Evolutionary conservation across 2,888 invertebrate genomes (phyloP).

Genomic region (Leptinotarsa haldemani): DNA sequence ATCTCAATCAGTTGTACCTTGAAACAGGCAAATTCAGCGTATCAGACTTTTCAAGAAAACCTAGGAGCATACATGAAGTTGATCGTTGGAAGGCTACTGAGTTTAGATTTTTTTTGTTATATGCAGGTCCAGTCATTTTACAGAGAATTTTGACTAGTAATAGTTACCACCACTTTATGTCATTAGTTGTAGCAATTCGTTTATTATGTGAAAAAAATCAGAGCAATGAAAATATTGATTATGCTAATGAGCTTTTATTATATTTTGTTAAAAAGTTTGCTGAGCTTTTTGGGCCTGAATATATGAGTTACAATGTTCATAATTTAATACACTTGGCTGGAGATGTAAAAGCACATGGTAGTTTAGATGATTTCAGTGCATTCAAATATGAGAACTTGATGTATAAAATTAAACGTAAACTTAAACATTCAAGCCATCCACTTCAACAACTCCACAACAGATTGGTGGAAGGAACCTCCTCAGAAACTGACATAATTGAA

Average conservation of each 20-base stretch:
- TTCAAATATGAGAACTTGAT: slow-evolving; percentile 27
- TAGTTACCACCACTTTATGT: slow-evolving; percentile 27
- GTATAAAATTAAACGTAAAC: slow-evolving; percentile 29
- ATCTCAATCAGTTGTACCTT: slow-evolving; percentile 22
- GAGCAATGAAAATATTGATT: slow-evolving; percentile 28
- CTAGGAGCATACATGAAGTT: slow-evolving; percentile 24
- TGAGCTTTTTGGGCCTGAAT: slow-evolving; percentile 23
- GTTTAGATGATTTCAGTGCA: slow-evolving; percentile 30
- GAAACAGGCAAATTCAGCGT: slow-evolving; percentile 21
- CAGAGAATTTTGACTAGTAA: slow-evolving; percentile 18
- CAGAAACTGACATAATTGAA: slow-evolving; percentile 16
- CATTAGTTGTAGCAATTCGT: slow-evolving; percentile 30
- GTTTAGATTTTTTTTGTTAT: neutral
- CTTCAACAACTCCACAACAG: slow-evolving; percentile 23
- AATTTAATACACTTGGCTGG: slow-evolving; percentile 29
- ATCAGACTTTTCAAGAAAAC: slow-evolving; percentile 26
- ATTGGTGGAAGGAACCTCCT: slow-evolving; percentile 12
- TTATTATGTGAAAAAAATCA: slow-evolving; percentile 26
- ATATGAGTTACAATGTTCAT: slow-evolving; percentile 26
- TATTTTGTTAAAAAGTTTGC: slow-evolving; percentile 23
- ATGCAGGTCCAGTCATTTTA: slow-evolving; percentile 25
- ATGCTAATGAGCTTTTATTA: slow-evolving; percentile 27
- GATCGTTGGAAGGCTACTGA: slow-evolving; percentile 24
- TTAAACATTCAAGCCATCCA: slow-evolving; percentile 25
- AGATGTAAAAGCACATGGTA: slow-evolving; percentile 18